Evolutionary conservation across 2,113 vertebrate genomes (phyloP), one percentile per base, ranked within the genome.

Genomic region (Andinoacara biseriatus): DNA sequence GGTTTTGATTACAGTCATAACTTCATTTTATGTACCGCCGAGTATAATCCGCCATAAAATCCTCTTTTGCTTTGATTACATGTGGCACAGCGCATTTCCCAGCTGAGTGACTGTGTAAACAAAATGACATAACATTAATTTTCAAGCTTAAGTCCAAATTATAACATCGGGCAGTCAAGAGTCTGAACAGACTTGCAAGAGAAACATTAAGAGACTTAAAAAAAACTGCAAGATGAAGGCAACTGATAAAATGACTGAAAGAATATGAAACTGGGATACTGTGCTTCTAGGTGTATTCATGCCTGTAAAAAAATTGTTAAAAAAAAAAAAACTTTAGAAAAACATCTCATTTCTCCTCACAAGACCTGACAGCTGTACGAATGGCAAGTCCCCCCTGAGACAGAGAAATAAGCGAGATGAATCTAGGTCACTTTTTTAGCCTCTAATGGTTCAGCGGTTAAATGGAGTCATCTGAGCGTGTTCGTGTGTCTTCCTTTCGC

Each of bases 371-470:
- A 82, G 87, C 61, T 81, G 61, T 38, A 57, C 60, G 33, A 74
- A 67, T 26, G 63, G 76, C 54, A 58, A 79, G 40, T 58, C 75
- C 49, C 76, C 77, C 84, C 49, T 58, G 35, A 76, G 85, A 82
- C 60, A 76, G 65, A 69, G 61, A 76, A 72, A 58, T n/a, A 61
- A 65, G 58, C 33, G 3, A 77, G 54, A 87, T 74, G 69, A 90
- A 94, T 94, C 62, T 91, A 83, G 95, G 94, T 93, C 92, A 93
- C 24, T 84, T 80, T 86, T 93, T 94, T 89, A 90, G 87, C 84
- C 92, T 91, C 91, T 89, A 87, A 60, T 86, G 83, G 76, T 88
- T 92, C 76, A 40, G 83, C 69, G 33, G 83, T 86, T 93, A 83
- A 90, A 92, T 20, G 4, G 11, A 84, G 56, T 86, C 61, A 89